A percentile compares a stretch with the other conserved stretches of the same genome.
Evolutionary conservation across 2,888 invertebrate genomes (phyloP).

Genomic region (Gryllus longicercus): DNA sequence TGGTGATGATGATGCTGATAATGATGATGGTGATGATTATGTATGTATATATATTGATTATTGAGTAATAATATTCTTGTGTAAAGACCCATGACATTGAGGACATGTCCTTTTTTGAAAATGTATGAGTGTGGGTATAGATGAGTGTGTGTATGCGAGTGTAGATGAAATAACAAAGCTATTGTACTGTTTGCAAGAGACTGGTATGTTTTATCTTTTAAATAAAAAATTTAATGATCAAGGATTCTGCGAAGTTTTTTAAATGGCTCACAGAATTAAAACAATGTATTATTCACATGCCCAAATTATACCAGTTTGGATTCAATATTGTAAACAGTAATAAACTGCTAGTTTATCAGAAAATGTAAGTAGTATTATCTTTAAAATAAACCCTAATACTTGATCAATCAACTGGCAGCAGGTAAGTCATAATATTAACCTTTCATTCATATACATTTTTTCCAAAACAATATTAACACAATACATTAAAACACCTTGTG

Average conservation of each 20-base stretch:
- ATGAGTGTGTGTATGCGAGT: constrained; percentile 30
- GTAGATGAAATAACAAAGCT: constrained; percentile 34
- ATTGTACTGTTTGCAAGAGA: constrained; percentile 37
- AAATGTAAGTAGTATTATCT: constrained; percentile 32
- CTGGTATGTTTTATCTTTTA: constrained; percentile 39
- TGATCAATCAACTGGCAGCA: background rate
- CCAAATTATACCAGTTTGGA: constrained; percentile 41
- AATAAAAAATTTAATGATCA: constrained; percentile 37
- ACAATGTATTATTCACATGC: constrained; percentile 37
- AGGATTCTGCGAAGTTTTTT: constrained; percentile 36
- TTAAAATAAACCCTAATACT: background rate
- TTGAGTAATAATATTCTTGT: constrained; percentile 37
- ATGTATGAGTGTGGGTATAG: constrained; percentile 28
- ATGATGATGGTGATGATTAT: constrained; percentile 35
- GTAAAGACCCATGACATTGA: constrained; percentile 39
- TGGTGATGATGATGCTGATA: constrained; percentile 29
- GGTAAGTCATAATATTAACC: too few relatives aligned
- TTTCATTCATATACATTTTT: too few relatives aligned
- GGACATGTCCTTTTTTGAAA: constrained; percentile 35
- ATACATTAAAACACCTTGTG: too few relatives aligned
- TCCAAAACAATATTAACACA: too few relatives aligned
- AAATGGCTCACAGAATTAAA: constrained; percentile 37
- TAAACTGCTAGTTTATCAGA: constrained; percentile 43
- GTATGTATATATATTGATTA: constrained; percentile 37
- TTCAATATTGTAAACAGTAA: constrained; percentile 42